Percentiles rank a stretch among this genome's conserved stretches.
These are phyloP conservation scores for Zygogramma bicolorata DNA, from an alignment of 2,888 invertebrate genomes.

Conservation along the genomic window DNA sequence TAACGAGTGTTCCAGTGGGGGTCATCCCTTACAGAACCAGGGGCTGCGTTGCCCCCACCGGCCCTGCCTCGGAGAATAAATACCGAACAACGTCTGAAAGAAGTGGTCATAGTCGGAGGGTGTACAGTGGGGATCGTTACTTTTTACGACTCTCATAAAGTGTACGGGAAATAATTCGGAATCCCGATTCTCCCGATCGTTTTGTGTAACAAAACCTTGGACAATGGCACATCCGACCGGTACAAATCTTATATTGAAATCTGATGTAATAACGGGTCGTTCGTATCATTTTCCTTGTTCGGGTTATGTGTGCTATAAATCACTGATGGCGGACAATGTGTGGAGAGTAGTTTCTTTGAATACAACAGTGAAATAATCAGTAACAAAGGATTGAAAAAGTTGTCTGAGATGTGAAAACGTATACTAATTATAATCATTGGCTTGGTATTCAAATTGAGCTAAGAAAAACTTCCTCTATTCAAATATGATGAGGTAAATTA, in stretches of 20 bases:
- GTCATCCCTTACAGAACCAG: background rate
- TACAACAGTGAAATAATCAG: background rate
- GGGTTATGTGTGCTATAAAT: background rate
- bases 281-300: constrained; percentile 40
- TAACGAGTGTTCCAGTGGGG: background rate
- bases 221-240: constrained; percentile 30
- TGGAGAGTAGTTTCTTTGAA: background rate
- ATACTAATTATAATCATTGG: too few species aligned
- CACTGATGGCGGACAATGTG: constrained; percentile 2
- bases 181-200: constrained; percentile 46
- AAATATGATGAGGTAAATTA: too few species aligned
- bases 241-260: constrained; percentile 55
- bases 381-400: too few species aligned
- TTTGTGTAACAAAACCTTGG: constrained; percentile 45
- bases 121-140: constrained; percentile 52
- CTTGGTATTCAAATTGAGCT: too few species aligned
- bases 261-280: constrained; percentile 49
- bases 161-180: constrained; percentile 56
- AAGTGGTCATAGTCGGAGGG: constrained; percentile 50
- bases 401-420: too few species aligned
- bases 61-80: constrained; percentile 27
- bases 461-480: too few species aligned
- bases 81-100: constrained; percentile 29
- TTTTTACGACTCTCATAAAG: constrained; percentile 58
- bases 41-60: background rate